Evolutionary conservation across 2,797 vertebrate species (phyloP), one percentile per base, ranked within the genome.

Genomic region (Artibeus jamaicensis): DNA sequence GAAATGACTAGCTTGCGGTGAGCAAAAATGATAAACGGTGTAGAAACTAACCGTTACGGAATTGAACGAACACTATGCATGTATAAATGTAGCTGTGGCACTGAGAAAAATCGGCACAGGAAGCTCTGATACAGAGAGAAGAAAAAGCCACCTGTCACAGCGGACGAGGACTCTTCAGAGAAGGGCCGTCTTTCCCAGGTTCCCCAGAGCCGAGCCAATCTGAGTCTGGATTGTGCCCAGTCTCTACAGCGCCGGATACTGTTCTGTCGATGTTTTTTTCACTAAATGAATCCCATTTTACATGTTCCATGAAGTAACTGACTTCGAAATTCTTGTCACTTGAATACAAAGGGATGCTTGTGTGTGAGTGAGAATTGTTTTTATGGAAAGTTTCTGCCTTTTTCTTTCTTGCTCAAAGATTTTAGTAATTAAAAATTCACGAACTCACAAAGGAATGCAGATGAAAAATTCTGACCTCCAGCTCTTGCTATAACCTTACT

Each of bases 321-420:
- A 65, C 59, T 94, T 82, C 88, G 70, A 95, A 76, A 89, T 71
- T 77, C 42, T 37, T 82, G 42, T 90, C 42, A 71, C 32, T 73
- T 94, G 55, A 88, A 22, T 53, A 93, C 42, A 90, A 92, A 94
- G 55, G 4, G 37, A 53, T 21, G 9, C 42, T 71, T 53, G 15
- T n/a, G 12, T 48, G 37, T 92, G 65, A n/a, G 16, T 57, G 32
- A 44, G 74, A 24, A 29, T 11, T 44, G 37, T 5, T 57, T 74
- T 82, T 68, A 76, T 55, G 78, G 79, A 57, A 96, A 96, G 48
- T 71, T 39, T 26, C 6, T 89, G 48, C 34, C 76, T 68, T 88
- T 84, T 95, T 84, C 73, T 74, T 85, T 65, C 73, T 57, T 94
- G 67, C 21, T 94, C 53, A 94, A 62, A 62, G 57, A 55, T 85